Conservation (phyloP, 2,113 vertebrate genomes). For the Nibea albiflora region DNA sequence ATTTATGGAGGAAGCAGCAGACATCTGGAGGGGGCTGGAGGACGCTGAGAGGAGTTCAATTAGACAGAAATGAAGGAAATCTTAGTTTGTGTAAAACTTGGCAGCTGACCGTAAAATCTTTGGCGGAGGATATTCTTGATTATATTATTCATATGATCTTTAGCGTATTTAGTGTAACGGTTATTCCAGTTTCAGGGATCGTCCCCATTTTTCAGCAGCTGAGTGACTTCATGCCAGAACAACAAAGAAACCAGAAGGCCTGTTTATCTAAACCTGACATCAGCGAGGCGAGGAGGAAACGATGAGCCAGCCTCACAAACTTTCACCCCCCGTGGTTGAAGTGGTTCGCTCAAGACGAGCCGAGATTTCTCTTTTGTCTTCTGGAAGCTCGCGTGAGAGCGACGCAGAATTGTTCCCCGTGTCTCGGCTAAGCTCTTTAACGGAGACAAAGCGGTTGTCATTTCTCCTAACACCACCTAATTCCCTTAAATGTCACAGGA, state of each 20-base stretch:
- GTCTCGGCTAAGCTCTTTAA: constrained; percentile 68
- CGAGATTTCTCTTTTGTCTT: constrained; percentile 19
- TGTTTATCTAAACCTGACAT: constrained; percentile 28
- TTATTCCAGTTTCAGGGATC: background rate
- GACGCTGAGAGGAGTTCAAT: constrained; percentile 23
- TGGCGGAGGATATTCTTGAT: background rate
- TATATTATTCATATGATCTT: background rate
- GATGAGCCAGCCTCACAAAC: background rate
- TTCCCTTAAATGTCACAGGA: constrained; percentile 75
- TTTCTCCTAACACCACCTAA: constrained; percentile 66
- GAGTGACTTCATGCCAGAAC: background rate
- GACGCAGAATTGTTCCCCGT: constrained; percentile 26
- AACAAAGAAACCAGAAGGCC: background rate
- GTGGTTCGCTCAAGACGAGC: constrained; percentile 26
- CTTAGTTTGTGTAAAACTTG: background rate
- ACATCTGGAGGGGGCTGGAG: constrained; percentile 48
- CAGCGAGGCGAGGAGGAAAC: constrained; percentile 17
- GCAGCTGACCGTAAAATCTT: background rate
- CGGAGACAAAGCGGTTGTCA: constrained; percentile 73
- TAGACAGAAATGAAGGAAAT: constrained; percentile 24
- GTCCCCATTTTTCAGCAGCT: background rate
- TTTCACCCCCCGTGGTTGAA: background rate
- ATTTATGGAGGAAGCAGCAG: constrained; percentile 56
- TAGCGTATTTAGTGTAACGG: background rate
- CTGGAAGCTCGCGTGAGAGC: constrained; percentile 21